Percentiles rank a stretch among this genome's conserved stretches.
Conservation (phyloP, 2,888 invertebrate species). For the Pristionchus mayeri region DNA sequence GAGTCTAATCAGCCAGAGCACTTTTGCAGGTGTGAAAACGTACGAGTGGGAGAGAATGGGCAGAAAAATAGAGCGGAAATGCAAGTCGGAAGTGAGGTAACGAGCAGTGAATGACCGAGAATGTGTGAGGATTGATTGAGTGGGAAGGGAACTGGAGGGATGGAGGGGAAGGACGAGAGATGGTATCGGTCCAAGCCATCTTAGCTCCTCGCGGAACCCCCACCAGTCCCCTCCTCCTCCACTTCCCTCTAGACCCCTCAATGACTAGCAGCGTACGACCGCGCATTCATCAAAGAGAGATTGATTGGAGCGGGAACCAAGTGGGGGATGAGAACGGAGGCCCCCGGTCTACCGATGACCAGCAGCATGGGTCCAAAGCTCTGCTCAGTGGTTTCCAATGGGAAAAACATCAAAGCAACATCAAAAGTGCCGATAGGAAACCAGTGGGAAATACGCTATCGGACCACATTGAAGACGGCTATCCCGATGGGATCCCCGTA, state of each 20-base stretch:
- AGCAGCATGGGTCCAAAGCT: background rate
- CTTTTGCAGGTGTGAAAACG: conserved; percentile 22
- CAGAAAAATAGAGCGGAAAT: background rate
- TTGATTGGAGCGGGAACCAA: conserved; percentile 12
- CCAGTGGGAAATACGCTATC: too few species aligned
- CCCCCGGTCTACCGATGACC: background rate
- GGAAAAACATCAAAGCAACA: too few species aligned
- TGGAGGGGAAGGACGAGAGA: background rate
- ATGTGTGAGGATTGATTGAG: conserved; percentile 38
- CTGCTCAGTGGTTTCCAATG: too few species aligned
- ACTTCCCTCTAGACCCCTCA: background rate
- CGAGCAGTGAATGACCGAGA: background rate
- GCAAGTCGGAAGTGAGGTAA: background rate
- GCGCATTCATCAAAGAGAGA: background rate
- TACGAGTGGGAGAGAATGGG: background rate
- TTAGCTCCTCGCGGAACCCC: background rate
- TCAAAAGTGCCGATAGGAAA: too few species aligned
- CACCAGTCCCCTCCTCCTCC: background rate
- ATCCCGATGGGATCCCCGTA: too few species aligned
- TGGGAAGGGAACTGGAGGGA: conserved; percentile 3
- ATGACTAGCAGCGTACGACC: background rate
- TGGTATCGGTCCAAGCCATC: conserved; percentile 17
- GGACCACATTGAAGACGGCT: too few species aligned
- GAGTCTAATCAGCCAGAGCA: conserved; percentile 48
- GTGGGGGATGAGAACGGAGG: background rate